Percentiles rank a stretch among this genome's conserved stretches.
These are phyloP conservation scores for Sparidentex hasta DNA, from an alignment of 2,797 vertebrate genomes.

Conservation along the genomic window DNA sequence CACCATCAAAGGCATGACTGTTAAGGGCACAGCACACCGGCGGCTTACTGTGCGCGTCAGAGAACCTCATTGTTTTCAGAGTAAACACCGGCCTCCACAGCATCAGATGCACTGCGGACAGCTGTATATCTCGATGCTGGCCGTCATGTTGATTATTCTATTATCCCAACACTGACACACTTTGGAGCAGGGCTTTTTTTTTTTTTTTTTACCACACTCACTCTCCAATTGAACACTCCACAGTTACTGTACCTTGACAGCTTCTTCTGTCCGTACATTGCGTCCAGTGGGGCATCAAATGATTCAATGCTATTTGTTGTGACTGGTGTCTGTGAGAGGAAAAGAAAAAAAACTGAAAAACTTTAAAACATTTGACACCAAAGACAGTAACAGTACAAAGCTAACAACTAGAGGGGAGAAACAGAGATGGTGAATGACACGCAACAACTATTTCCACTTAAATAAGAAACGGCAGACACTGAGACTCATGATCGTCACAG, in stretches of 20 bases:
- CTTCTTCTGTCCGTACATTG: background rate
- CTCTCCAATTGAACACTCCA: background rate
- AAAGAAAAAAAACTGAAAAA: too few species aligned
- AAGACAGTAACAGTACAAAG: background rate
- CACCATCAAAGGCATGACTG: conserved; percentile 32
- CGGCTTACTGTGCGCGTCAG: conserved; percentile 11
- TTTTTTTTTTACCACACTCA: background rate
- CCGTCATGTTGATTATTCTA: background rate
- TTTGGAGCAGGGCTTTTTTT: too few species aligned
- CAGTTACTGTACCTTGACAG: background rate
- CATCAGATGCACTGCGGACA: conserved; percentile 9
- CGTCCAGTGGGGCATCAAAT: background rate
- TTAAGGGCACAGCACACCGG: conserved; percentile 20
- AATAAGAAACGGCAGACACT: background rate
- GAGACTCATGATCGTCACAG: background rate
- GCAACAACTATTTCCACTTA: background rate
- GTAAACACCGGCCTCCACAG: background rate
- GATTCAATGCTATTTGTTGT: background rate
- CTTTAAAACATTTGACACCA: too few species aligned
- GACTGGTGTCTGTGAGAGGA: background rate
- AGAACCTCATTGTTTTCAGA: conserved; percentile 25
- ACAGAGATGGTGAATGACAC: background rate
- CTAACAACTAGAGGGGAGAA: too few species aligned
- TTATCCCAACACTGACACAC: background rate
- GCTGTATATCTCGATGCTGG: background rate